Conservation (phyloP, 2,888 invertebrate genomes). For the Lasioglossum leucozonium region DNA sequence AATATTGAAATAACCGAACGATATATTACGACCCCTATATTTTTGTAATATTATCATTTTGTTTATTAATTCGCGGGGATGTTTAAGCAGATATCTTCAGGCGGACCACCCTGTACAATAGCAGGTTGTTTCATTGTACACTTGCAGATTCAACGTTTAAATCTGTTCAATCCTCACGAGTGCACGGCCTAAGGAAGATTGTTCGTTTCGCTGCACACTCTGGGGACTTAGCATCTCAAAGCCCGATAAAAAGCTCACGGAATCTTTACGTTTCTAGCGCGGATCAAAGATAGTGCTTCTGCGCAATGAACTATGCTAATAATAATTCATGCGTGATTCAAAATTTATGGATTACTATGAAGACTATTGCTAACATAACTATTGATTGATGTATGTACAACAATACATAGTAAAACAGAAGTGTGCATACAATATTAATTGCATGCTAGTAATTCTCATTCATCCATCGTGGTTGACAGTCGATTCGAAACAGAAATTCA, state of each 20-base stretch:
- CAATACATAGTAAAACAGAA: background rate
- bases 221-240: constrained; percentile 13
- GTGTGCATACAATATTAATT: background rate
- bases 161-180: constrained; percentile 18
- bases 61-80: background rate
- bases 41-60: background rate
- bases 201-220: constrained; percentile 14
- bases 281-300: background rate
- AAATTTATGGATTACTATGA: background rate
- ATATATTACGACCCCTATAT: too few species aligned
- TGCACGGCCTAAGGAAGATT: constrained; percentile 9
- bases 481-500: background rate
- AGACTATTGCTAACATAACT: too few species aligned
- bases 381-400: too few species aligned
- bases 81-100: background rate
- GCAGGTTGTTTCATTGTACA: background rate
- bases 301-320: background rate
- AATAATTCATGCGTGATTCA: background rate
- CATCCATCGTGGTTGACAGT: background rate
- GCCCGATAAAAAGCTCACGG: constrained; percentile 10
- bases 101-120: background rate
- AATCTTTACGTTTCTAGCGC: background rate
- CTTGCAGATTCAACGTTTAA: constrained; percentile 9
- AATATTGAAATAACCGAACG: too few species aligned
- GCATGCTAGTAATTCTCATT: background rate